Evolutionary conservation across 1,140 invertebrate species (phyloP).

Genomic region (Aphidius ervi): DNA sequence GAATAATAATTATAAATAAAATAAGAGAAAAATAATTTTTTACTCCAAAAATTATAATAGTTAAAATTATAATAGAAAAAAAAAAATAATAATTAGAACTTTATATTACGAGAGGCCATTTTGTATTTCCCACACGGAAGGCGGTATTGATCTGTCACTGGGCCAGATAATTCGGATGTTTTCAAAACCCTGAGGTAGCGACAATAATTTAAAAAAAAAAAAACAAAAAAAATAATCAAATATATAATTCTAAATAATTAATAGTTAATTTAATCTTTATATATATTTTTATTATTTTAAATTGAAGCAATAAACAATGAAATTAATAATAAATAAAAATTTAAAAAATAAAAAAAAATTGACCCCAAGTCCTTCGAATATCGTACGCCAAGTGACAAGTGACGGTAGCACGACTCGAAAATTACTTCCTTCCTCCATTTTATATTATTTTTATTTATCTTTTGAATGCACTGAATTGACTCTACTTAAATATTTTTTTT

Average conservation of each 20-base stretch:
- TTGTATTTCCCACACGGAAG: slow-evolving; percentile 49
- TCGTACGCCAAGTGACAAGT: slow-evolving; percentile 15
- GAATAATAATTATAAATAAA: no score
- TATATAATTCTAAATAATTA: background rate
- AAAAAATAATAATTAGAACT: slow-evolving; percentile 21
- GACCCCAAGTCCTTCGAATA: background rate
- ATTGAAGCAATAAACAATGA: background rate
- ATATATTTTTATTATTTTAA: background rate
- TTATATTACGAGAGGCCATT: slow-evolving; percentile 44
- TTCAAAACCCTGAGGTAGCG: slow-evolving; percentile 1
- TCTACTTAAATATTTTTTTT: no score
- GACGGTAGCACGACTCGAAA: slow-evolving; percentile 3
- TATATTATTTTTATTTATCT: background rate
- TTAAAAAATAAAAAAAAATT: slow-evolving; percentile 5
- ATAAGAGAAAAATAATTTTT: no score
- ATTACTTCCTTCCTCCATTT: slow-evolving; percentile 18
- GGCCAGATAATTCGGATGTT: slow-evolving; percentile 27
- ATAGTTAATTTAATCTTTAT: background rate
- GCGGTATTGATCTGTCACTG: slow-evolving; percentile 51
- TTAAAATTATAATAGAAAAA: slow-evolving; percentile 2
- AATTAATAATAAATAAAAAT: background rate
- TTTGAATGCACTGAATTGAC: no score
- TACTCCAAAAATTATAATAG: no score
- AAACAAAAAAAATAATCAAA: background rate
- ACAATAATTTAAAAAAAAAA: slow-evolving; percentile 1